Conservation (phyloP, 2,888 invertebrate genomes). For the Cheilosia scutellata region DNA sequence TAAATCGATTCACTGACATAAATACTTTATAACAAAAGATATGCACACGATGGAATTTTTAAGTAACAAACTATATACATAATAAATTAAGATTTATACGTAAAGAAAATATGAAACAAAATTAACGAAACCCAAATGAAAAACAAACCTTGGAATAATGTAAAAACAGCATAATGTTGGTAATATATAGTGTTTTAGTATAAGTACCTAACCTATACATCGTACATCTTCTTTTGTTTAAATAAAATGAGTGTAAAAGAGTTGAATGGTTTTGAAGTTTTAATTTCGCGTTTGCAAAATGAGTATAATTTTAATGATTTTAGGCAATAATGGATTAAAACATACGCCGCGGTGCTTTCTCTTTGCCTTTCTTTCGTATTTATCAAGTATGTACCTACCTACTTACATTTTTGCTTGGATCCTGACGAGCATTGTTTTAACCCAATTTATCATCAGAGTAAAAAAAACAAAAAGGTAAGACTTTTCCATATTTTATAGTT, state of each 20-base stretch:
- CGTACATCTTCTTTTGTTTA: slow-evolving; percentile 36
- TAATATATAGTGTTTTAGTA: slow-evolving; percentile 20
- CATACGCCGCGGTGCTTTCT: too few species aligned
- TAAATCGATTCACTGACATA: slow-evolving; percentile 27
- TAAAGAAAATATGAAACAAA: slow-evolving; percentile 8
- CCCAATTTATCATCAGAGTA: too few species aligned
- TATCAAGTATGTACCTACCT: too few species aligned
- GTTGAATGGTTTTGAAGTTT: not conserved
- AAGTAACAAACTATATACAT: slow-evolving; percentile 4
- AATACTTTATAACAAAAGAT: slow-evolving; percentile 3
- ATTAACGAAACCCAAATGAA: slow-evolving; percentile 11
- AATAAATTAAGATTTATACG: slow-evolving; percentile 53
- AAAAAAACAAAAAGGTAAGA: too few species aligned
- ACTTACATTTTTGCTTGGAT: too few species aligned
- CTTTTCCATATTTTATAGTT: too few species aligned
- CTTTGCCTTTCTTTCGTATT: too few species aligned
- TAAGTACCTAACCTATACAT: slow-evolving; percentile 26
- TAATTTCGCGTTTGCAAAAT: too few species aligned
- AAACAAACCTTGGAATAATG: slow-evolving; percentile 10
- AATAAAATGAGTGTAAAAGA: slow-evolving; percentile 71
- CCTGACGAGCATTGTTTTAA: too few species aligned
- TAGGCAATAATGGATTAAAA: too few species aligned
- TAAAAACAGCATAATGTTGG: slow-evolving; percentile 28
- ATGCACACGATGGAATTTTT: slow-evolving; percentile 45
- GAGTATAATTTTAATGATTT: too few species aligned